Evolutionary conservation across 2,113 vertebrate genomes (phyloP).

Genomic region (Sigmodon hispidus): DNA sequence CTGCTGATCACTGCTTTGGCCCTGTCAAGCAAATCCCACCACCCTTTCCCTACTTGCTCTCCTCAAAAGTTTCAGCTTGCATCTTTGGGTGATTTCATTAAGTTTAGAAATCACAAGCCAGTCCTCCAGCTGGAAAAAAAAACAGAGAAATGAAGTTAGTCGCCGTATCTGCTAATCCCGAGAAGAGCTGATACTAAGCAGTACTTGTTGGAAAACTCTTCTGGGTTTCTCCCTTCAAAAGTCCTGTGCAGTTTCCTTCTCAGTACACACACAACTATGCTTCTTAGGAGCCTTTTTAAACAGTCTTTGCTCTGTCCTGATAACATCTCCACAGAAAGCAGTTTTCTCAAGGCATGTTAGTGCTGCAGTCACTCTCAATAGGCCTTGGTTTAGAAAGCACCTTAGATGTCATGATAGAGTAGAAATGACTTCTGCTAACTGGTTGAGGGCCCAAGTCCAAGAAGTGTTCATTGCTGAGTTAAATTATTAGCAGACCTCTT

Average conservation of each 20-base stretch:
- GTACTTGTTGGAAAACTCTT: slow-evolving; percentile 43
- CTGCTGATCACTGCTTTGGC: background rate
- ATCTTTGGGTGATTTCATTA: background rate
- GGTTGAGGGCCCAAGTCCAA: background rate
- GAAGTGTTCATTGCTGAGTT: background rate
- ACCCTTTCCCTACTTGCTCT: background rate
- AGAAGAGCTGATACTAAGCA: background rate
- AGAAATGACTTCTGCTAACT: slow-evolving; percentile 14
- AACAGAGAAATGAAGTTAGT: slow-evolving; percentile 34
- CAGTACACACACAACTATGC: background rate
- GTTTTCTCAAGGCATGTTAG: background rate
- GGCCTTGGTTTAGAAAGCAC: background rate
- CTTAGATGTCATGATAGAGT: background rate
- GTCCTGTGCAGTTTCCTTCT: background rate
- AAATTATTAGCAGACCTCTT: background rate
- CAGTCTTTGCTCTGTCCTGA: background rate
- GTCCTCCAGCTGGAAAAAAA: slow-evolving; percentile 1
- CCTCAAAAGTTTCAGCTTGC: background rate
- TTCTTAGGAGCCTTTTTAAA: background rate
- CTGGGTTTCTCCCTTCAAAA: background rate
- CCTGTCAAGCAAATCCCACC: background rate
- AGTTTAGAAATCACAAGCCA: slow-evolving; percentile 21
- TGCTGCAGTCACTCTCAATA: background rate
- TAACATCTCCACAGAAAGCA: background rate
- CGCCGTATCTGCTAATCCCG: background rate